Evolutionary conservation across 1,140 invertebrate genomes (phyloP).

Genomic region (Latrodectus geometricus): DNA sequence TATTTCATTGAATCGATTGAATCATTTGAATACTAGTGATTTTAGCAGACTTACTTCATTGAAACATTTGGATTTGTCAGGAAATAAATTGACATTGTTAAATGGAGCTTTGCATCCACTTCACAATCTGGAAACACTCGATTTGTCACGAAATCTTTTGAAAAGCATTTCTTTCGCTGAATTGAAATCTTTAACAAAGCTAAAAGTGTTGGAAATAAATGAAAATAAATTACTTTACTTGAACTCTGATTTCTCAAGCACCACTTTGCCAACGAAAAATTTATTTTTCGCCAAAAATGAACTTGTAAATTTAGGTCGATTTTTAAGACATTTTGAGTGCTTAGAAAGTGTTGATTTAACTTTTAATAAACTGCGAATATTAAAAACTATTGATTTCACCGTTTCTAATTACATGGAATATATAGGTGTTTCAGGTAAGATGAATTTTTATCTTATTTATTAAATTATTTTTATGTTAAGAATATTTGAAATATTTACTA

Average conservation of each 20-base stretch:
- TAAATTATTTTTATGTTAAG: background rate
- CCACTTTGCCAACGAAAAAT: slow-evolving; percentile 3
- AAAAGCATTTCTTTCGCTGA: slow-evolving; percentile 29
- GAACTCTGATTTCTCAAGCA: background rate
- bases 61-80: slow-evolving; percentile 43
- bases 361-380: slow-evolving; percentile 25
- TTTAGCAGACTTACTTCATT: slow-evolving; percentile 13
- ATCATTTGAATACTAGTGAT: background rate
- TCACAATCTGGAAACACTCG: slow-evolving; percentile 6
- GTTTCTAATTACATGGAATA: slow-evolving; percentile 8
- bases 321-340: slow-evolving; percentile 29
- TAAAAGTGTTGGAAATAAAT: slow-evolving; percentile 26
- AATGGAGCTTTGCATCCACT: slow-evolving; percentile 34
- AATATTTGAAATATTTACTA: too few relatives aligned
- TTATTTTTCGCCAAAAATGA: slow-evolving; percentile 34
- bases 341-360: slow-evolving; percentile 45
- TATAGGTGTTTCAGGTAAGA: slow-evolving; percentile 51
- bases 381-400: slow-evolving; percentile 14
- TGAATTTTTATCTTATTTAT: too few relatives aligned
- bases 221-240: slow-evolving; percentile 19
- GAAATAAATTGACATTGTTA: slow-evolving; percentile 14
- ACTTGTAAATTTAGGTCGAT: slow-evolving; percentile 6
- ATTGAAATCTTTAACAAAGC: slow-evolving; percentile 13
- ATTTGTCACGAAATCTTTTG: slow-evolving; percentile 32
- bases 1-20: slow-evolving; percentile 29